These are phyloP conservation scores for Chorisops tibialis DNA, from an alignment of 2,888 invertebrate genomes.

Conservation along the genomic window DNA sequence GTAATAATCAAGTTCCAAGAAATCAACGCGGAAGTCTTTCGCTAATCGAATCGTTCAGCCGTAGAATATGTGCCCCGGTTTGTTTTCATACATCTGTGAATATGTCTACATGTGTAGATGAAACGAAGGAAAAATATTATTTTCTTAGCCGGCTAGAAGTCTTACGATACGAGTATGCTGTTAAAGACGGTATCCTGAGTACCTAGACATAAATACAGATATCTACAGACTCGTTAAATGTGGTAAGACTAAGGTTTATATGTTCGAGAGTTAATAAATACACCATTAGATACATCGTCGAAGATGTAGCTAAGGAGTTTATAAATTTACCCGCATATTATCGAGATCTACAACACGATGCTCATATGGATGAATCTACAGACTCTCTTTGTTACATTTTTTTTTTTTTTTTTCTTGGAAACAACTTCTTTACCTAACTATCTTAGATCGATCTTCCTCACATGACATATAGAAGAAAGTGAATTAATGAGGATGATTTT, in stretches of 20 bases:
- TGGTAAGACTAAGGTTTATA: neutral
- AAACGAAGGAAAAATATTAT: neutral
- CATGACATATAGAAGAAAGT: neutral
- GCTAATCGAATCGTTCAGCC: neutral
- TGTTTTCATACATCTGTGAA: neutral
- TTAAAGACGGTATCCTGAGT: neutral
- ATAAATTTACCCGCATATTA: no score
- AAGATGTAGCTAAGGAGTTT: no score
- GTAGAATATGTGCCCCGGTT: neutral
- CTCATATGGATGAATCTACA: no score
- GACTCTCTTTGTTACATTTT: no score
- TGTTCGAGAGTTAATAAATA: no score
- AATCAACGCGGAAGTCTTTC: neutral
- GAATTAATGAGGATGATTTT: neutral
- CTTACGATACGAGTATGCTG: neutral
- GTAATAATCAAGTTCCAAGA: neutral
- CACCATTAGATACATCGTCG: no score
- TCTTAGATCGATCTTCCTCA: no score
- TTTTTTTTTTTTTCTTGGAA: no score
- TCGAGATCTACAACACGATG: no score
- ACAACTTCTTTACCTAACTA: no score
- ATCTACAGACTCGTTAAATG: neutral
- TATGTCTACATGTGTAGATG: neutral
- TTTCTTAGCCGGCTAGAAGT: neutral
- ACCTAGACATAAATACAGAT: neutral